Evolutionary conservation across 2,797 vertebrate species (phyloP).

Genomic region (Argyrosomus regius): DNA sequence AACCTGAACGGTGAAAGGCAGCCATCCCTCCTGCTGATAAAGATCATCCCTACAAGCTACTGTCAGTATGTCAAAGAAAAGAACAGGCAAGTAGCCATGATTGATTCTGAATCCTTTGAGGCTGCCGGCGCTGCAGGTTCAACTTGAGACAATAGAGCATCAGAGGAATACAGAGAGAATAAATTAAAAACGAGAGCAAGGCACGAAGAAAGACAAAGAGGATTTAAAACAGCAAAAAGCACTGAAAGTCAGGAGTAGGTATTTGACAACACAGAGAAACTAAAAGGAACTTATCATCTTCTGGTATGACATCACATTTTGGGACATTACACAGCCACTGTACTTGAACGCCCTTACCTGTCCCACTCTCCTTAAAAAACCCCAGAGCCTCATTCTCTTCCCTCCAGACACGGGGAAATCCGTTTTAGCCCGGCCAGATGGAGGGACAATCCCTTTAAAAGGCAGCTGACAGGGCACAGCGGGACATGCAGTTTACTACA

Average conservation of each 20-base stretch:
- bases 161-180: not conserved
- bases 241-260: not conserved
- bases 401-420: conserved; percentile 29
- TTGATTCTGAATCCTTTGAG: conserved; percentile 18
- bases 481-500: conserved; percentile 56
- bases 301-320: not conserved
- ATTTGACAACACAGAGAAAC: not conserved
- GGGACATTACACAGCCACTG: not conserved
- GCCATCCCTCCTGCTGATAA: conserved; percentile 1
- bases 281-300: not conserved
- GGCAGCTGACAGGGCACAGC: conserved; percentile 57
- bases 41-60: conserved; percentile 25
- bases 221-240: not conserved
- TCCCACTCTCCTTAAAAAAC: conserved; percentile 20
- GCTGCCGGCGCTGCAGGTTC: conserved; percentile 1
- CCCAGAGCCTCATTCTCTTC: conserved; percentile 9
- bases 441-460: conserved; percentile 59
- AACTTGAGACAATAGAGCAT: conserved; percentile 1
- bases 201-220: not conserved
- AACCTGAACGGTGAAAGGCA: not conserved
- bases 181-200: not conserved
- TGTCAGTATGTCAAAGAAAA: conserved; percentile 16
- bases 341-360: conserved; percentile 30
- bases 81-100: not conserved
- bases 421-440: conserved; percentile 37